A percentile compares a stretch with the other conserved stretches of the same genome.
Evolutionary conservation across 2,797 vertebrate genomes (phyloP).

Genomic region (Triplophysa bombifrons): DNA sequence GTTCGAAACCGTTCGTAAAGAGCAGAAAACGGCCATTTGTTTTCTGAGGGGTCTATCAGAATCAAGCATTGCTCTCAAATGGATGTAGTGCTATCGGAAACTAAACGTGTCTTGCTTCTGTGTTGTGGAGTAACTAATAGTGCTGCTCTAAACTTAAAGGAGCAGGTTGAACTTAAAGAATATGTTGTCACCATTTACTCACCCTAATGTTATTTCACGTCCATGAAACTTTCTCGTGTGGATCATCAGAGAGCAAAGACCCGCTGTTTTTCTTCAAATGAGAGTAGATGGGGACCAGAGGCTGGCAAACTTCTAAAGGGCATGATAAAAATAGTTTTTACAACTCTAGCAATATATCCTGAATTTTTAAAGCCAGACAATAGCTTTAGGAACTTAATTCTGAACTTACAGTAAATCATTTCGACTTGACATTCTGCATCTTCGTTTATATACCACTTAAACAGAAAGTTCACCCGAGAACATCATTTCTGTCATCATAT

Average conservation of each 20-base stretch:
- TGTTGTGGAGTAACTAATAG: not conserved
- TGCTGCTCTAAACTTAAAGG: not conserved
- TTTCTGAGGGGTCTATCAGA: slow-evolving; percentile 32
- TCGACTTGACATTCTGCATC: too few species aligned
- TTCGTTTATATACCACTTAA: too few species aligned
- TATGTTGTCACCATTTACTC: too few species aligned
- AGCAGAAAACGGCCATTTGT: slow-evolving; percentile 25
- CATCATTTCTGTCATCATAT: too few species aligned
- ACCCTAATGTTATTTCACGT: not conserved
- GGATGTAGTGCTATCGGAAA: slow-evolving; percentile 34
- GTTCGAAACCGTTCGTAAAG: slow-evolving; percentile 24
- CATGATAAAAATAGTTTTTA: too few species aligned
- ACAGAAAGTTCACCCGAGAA: too few species aligned
- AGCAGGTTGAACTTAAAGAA: too few species aligned
- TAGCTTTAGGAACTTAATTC: too few species aligned
- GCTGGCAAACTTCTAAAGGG: not conserved
- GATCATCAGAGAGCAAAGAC: not conserved
- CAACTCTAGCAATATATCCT: too few species aligned
- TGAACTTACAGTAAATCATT: too few species aligned
- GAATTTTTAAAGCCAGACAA: too few species aligned
- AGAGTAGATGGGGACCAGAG: not conserved
- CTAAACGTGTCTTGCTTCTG: slow-evolving; percentile 5
- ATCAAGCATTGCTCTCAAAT: slow-evolving; percentile 32
- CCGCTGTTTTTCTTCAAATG: not conserved
- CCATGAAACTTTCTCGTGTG: not conserved